Base-by-base conservation (phyloP, 2,113 vertebrate genomes). In the Percina caprodes region DNA sequence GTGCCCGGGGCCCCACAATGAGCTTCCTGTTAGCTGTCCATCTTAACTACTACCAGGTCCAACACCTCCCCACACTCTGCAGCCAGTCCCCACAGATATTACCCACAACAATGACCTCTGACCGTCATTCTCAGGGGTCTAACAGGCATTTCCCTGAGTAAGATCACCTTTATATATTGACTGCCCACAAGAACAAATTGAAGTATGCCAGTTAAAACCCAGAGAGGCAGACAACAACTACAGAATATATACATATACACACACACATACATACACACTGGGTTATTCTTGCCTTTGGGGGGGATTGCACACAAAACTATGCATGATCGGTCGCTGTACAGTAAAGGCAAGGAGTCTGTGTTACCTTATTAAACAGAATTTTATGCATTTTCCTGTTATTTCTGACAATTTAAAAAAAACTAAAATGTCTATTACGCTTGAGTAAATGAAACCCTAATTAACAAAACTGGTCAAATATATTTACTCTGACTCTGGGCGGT, bases 21-120 rank as follows among this genome's bases (percentile, higher is more conserved):
- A 51, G 72, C 60, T 82, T 86, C 88, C 83, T 83, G 66, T 82
- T 61, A 16, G 73, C 74, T 77, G 46, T 70, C 52, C 56, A 67
- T 65, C 85, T 59, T 91, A 92, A 94, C 91, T 84, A 84, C 79
- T 86, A 82, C 85, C 92, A 94, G 90, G 77, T 88, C 85, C 86
- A 84, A 80, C 83, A 91, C 82, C 79, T 79, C 81, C 39, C 52
- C 56, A 66, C 16, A 59, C 49, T 66, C 51, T 81, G 46, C 45
- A 45, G 70, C 12, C 52, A 69, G 69, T 76, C 26, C 69, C 24
- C 45, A 74, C 46, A 66, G 69, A 66, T 77, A 10, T 79, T 79
- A 74, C 26, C 26, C 66, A 85, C 80, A 30, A 23, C 24, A 51
- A 51, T 82, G 81, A 84, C 84, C 75, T 77, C 35, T 89, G 76